These are phyloP conservation scores for Bufo bufo DNA, from an alignment of 2,113 vertebrate species.

Conservation along the genomic window DNA sequence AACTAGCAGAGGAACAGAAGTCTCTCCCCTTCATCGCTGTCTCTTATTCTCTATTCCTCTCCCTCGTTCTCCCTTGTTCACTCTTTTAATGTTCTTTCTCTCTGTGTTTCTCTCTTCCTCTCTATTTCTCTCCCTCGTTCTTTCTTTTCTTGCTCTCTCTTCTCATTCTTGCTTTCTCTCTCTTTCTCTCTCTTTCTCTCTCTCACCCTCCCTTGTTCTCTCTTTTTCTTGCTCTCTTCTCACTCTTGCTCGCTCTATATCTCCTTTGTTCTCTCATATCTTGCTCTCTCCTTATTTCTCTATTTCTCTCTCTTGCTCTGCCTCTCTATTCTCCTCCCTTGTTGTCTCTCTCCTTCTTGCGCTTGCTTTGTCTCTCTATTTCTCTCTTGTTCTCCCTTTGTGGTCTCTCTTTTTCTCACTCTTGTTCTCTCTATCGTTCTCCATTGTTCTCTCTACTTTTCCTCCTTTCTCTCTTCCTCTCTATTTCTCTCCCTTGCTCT, in stretches of 20 bases:
- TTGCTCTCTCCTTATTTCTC: not conserved
- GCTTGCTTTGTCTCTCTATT: too few relatives aligned
- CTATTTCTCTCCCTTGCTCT: too few relatives aligned
- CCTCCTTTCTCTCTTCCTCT: too few relatives aligned
- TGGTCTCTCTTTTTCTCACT: too few relatives aligned
- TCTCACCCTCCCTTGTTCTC: not conserved
- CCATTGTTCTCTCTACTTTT: too few relatives aligned
- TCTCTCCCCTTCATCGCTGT: not conserved
- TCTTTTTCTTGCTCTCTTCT: not conserved
- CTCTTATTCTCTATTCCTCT: not conserved
- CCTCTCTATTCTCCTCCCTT: too few relatives aligned
- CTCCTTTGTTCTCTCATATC: too few relatives aligned
- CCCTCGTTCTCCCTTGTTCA: not conserved
- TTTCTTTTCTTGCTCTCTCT: not conserved
- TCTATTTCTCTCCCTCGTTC: not conserved
- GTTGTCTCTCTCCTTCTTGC: too few relatives aligned
- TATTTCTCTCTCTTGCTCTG: too few relatives aligned
- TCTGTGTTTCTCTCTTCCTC: not conserved
- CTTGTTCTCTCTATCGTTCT: too few relatives aligned
- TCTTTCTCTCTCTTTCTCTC: not conserved
- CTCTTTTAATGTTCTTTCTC: not conserved
- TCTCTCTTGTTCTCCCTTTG: too few relatives aligned
- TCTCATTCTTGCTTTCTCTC: not conserved
- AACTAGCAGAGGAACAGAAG: not conserved
- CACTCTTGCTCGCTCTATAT: too few relatives aligned